Base-by-base conservation (phyloP, 1,140 invertebrate genomes). In the Tetragnatha versicolor region DNA sequence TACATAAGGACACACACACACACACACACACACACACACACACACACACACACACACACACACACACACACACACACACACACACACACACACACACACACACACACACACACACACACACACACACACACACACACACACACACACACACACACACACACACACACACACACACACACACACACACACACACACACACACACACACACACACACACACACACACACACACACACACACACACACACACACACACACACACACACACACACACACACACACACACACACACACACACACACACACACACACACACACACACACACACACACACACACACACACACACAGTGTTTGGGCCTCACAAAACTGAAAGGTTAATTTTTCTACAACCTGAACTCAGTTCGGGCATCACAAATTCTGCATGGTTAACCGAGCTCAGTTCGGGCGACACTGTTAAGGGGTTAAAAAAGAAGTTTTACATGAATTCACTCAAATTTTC, bases 1-100 rank as follows among this genome's bases (percentile, higher is more conserved):
- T n/a, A n/a, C n/a, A n/a, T n/a, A n/a, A n/a, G n/a, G n/a, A n/a
- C n/a, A 51, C 47, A 51, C 47, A 51, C 47, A 51, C 47, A 51
- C 47, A 51, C 47, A 51, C 47, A 51, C 47, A 51, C 47, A 51
- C 47, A 51, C 47, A 51, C 47, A 51, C 47, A 51, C 47, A 51
- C 47, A 51, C 47, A 51, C 47, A 51, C 47, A 51, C 47, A 51
- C 47, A 51, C 47, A 51, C 47, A 51, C 47, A 51, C 47, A 51
- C 47, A 51, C 47, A 51, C 47, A 51, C 47, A 51, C 47, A 51
- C 47, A 51, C 47, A 51, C 47, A 51, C 47, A 51, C 47, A 51
- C 47, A 51, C 47, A 51, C 47, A 51, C 47, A 51, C 47, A 51
- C 47, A 51, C 47, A 51, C 47, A 51, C 47, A 51, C 47, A 51